phyloP scores from a whole-genome alignment of 2,113 vertebrate species.

The Chitala chitala region DNA sequence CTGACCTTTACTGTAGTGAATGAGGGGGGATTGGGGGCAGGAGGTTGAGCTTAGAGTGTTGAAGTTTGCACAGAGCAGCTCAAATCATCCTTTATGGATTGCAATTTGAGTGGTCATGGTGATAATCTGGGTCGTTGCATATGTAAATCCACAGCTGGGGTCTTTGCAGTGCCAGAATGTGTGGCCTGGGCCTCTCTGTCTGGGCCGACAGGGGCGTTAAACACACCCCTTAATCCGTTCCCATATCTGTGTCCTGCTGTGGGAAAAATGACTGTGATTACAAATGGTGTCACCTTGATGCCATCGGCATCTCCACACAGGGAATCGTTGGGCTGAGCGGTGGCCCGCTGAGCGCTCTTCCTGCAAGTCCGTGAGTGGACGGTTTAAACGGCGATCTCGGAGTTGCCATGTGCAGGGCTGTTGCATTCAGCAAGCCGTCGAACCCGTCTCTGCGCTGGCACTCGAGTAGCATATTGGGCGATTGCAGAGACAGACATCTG shows the following conservation, averaged over 20 bases:
- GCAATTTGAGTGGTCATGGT: conserved; percentile 48
- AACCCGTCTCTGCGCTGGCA: too few species aligned
- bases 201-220: conserved; percentile 37
- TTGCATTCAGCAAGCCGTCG: too few species aligned
- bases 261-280: conserved; percentile 39
- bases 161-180: conserved; percentile 64
- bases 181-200: conserved; percentile 64
- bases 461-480: too few species aligned
- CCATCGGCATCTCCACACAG: background rate
- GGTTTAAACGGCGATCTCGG: too few species aligned
- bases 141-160: conserved; percentile 84
- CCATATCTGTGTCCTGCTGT: conserved; percentile 9
- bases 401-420: too few species aligned
- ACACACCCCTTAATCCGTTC: conserved; percentile 29
- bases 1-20: background rate
- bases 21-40: background rate
- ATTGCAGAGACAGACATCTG: too few species aligned
- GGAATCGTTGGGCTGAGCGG: background rate
- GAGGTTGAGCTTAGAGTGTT: background rate
- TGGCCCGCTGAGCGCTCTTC: too few species aligned
- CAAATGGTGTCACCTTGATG: conserved; percentile 47
- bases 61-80: background rate
- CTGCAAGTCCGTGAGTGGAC: too few species aligned
- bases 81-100: conserved; percentile 67
- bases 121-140: conserved; percentile 85